Evolutionary conservation across 2,113 vertebrate species (phyloP), one percentile per base, ranked within the genome.

Genomic region (Bos javanicus): DNA sequence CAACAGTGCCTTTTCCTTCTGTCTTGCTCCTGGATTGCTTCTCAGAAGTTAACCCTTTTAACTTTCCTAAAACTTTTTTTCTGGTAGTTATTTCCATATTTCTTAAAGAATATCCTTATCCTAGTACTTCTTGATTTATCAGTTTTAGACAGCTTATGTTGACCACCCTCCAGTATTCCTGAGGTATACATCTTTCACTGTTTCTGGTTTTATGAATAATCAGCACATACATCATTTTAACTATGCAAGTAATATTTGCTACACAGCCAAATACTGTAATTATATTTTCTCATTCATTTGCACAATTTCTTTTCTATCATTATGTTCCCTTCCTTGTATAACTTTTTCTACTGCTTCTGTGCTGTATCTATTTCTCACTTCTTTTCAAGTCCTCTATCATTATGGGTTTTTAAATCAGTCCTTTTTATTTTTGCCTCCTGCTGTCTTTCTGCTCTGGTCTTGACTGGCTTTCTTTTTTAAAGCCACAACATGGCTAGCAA

Each of bases 181-280:
- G 21, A 48, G 14, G 56, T 76, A 30, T 43, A 16, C 36, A 5
- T 92, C 83, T 81, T 48, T 80, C 39, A 43, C 11, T 94, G 15
- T 83, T 57, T 94, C 89, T 94, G 30, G 48, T 90, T 93, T 81
- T 86, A 15, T 90, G n/a, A 90, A 39, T 93, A 78, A 90, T 52
- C 17, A 85, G 7, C 43, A 71, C 67, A 15, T 80, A 36, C 26
- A 59, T 85, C 90, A 48, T 25, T 46, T 88, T 92, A 54, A 78
- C 30, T 56, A n/a, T 56, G 15, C 64, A 95, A 92, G 33, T 76
- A 57, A 85, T 54, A 59, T 90, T 57, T 39, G 50, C 17, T 86
- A 33, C 8, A 54, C 43, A 71, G 67, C 15, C 46, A 95, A 59
- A 43, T 43, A 48, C 33, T 62, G 13, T 71, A 89, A 78, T 39